A percentile compares a stretch with the other conserved stretches of the same genome.
Evolutionary conservation across 2,113 vertebrate genomes (phyloP).

Genomic region (Mungos mungo): DNA sequence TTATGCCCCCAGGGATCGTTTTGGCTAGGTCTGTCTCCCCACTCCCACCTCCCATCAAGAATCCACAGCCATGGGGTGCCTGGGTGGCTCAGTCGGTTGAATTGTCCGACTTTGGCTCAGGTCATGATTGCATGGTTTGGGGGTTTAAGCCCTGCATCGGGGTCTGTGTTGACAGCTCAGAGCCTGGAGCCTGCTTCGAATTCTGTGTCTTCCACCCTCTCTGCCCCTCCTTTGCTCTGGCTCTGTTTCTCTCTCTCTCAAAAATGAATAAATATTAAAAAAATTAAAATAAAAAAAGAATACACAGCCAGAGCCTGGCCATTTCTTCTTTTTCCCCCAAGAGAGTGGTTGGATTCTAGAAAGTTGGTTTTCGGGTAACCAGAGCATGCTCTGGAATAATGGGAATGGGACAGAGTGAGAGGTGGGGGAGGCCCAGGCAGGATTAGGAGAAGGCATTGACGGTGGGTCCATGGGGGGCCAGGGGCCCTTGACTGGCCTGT

Average conservation of each 20-base stretch:
- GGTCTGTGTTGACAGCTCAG: too few species aligned
- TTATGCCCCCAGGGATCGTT: background rate
- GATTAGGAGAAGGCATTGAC: too few species aligned
- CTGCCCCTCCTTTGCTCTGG: too few species aligned
- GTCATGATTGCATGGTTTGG: too few species aligned
- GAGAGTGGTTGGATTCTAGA: background rate
- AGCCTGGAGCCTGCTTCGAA: too few species aligned
- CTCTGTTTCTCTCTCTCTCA: too few species aligned
- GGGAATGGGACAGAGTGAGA: background rate
- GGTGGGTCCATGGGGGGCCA: background rate
- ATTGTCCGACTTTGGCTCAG: too few species aligned
- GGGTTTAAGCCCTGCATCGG: too few species aligned
- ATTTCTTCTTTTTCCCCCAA: background rate
- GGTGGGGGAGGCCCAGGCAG: background rate
- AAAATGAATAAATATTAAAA: too few species aligned
- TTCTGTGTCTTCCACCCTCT: too few species aligned
- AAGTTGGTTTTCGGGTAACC: background rate
- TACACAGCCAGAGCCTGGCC: background rate
- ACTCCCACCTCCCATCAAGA: background rate
- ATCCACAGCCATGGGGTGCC: background rate
- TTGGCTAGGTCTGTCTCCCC: too few species aligned
- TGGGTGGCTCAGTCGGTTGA: too few species aligned
- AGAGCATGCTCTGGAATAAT: background rate
- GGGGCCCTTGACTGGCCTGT: background rate
- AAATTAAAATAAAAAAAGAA: background rate